Evolutionary conservation across 2,888 invertebrate species (phyloP).

Genomic region (Drosophila glabriapex): DNA sequence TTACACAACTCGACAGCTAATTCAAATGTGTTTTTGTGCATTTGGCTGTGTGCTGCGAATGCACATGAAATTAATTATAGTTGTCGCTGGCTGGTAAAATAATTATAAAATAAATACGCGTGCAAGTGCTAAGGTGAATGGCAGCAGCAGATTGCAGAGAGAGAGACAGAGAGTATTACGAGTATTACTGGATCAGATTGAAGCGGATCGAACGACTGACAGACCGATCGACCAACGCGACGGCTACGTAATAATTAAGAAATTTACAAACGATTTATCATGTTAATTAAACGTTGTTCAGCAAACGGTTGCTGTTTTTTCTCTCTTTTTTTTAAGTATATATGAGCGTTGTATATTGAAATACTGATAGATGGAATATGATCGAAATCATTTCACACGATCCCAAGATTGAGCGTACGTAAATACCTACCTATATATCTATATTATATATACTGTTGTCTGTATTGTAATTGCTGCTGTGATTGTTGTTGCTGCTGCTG

Average conservation of each 20-base stretch:
- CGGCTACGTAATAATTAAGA: conserved; percentile 79
- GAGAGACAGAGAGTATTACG: conserved; percentile 1
- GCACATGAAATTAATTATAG: conserved; percentile 68
- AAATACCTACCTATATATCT: conserved; percentile 28
- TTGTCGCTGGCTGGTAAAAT: conserved; percentile 39
- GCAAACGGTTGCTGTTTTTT: conserved; percentile 35
- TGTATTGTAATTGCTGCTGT: conserved; percentile 47
- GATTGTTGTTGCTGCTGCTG: conserved; percentile 36
- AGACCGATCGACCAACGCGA: conserved; percentile 47
- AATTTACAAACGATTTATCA: conserved; percentile 82
- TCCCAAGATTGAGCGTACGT: conserved; percentile 62
- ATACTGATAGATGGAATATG: conserved; percentile 75
- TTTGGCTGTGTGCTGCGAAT: conserved; percentile 25
- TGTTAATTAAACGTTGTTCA: conserved; percentile 76
- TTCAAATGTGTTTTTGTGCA: conserved; percentile 36
- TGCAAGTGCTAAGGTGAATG: conserved; percentile 74
- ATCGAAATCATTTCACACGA: conserved; percentile 80
- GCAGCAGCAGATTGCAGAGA: conserved; percentile 37
- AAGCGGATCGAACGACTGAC: conserved; percentile 3
- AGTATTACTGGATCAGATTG: conserved; percentile 9
- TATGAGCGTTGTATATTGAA: conserved; percentile 40
- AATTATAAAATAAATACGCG: conserved; percentile 66
- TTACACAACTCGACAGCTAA: conserved; percentile 64
- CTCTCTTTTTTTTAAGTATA: background rate
- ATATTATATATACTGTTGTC: conserved; percentile 31